Evolutionary conservation across 2,113 vertebrate species (phyloP), one percentile per base, ranked within the genome.

Genomic region (Rhinopomastus cyanomelas): DNA sequence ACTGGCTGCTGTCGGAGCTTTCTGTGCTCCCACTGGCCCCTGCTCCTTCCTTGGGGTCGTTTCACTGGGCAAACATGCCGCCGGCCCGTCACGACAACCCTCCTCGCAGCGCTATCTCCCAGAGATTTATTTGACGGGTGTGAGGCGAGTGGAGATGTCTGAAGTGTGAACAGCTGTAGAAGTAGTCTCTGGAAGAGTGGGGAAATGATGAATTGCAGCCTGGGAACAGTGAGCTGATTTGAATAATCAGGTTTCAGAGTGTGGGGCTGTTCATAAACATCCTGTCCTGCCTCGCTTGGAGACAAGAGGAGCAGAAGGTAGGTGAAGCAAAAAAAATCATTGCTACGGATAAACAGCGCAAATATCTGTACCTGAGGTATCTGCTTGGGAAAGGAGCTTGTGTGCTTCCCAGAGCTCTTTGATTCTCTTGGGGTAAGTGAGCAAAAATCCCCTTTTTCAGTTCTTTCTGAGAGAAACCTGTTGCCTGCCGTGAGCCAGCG

Each of bases 241-340:
- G 67, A 92, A 93, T 94, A 95, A 95, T 96, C 88, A 92, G 55
- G 56, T 94, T 90, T 89, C 65, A 74, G 90, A 67, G 44, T 68
- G n/a, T 64, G 37, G 75, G 61, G 67, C 77, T 95, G 85, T 91
- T 77, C 65, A 46, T 82, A 81, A 94, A 89, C 87, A 61, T 90
- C 64, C 85, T 81, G 85, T 81, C 65, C 59, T 77, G 83, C 51
- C 82, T 89, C 17, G 12, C 20, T n/a, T 6, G 22, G 61, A 61
- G 62, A 66, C 48, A 49, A 82, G 78, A 52, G 44, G 56, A 87
- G 68, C 61, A 60, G 30, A 59, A 82, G 57, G 60, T 27, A 72
- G 81, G 85, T 60, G 32, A 78, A 81, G 78, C 30, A 80, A 89
- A 84, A 81, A 65, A 88, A 88, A 65, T 34, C 16, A 0, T 88